Conservation (phyloP, 2,113 vertebrate species). For the Macaca nemestrina region DNA sequence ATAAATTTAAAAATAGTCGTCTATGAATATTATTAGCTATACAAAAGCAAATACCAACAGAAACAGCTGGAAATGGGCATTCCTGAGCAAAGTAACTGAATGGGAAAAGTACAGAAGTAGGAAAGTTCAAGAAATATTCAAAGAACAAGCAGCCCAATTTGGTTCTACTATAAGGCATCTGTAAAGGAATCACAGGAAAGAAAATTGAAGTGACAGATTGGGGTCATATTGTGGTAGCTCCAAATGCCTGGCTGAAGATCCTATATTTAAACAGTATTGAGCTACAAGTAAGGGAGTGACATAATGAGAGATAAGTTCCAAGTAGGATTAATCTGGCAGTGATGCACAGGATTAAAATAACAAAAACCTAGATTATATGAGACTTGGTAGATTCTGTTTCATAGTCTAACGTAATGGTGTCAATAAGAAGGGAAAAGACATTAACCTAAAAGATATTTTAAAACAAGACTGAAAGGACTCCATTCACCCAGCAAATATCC, state of each 20-base stretch:
- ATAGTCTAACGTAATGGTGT: neutral
- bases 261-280: conserved; percentile 13
- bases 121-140: conserved; percentile 12
- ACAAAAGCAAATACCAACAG: neutral
- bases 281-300: neutral
- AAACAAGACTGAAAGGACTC: neutral
- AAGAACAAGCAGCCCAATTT: neutral
- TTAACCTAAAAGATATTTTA: neutral
- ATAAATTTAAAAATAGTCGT: neutral
- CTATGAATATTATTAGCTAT: neutral
- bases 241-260: neutral
- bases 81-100: neutral
- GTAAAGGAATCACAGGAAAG: neutral
- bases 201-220: conserved; percentile 35
- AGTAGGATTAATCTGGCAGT: neutral
- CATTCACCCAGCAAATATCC: neutral
- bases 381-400: conserved; percentile 1
- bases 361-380: neutral
- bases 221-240: conserved; percentile 1
- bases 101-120: neutral
- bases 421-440: neutral
- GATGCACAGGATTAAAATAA: conserved; percentile 2
- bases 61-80: neutral
- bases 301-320: conserved; percentile 33
- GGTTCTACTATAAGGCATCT: neutral